Conservation (phyloP, 2,888 invertebrate genomes). For the Troilus luridus region DNA sequence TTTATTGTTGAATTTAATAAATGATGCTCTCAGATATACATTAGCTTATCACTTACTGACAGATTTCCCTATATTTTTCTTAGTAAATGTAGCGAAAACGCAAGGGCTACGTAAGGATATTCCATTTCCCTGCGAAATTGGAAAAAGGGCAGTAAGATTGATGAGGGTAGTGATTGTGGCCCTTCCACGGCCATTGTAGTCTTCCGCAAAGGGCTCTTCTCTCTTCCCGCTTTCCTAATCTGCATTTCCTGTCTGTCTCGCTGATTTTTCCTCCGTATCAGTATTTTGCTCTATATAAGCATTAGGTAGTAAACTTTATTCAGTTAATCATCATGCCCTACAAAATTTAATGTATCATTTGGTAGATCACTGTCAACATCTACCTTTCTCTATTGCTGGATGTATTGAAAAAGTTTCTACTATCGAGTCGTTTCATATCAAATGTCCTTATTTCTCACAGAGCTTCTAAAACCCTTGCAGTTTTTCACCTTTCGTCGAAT, state of each 20-base stretch:
- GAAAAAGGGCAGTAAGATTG: slow-evolving; percentile 2
- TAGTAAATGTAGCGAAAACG: background rate
- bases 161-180: background rate
- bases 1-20: background rate
- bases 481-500: no score
- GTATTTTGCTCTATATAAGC: no score
- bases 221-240: background rate
- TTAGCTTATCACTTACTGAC: background rate
- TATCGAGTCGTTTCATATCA: no score
- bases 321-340: background rate
- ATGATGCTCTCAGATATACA: background rate
- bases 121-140: slow-evolving; percentile 26
- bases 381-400: background rate
- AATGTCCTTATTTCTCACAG: no score
- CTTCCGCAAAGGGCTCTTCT: background rate
- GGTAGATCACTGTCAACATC: background rate
- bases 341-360: background rate
- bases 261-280: background rate
- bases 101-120: background rate
- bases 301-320: background rate
- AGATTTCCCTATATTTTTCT: background rate
- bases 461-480: no score
- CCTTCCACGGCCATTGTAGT: background rate
- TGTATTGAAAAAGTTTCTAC: no score
- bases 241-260: background rate